Evolutionary conservation across 2,113 vertebrate species (phyloP).

Genomic region (Ginglymostoma cirratum): DNA sequence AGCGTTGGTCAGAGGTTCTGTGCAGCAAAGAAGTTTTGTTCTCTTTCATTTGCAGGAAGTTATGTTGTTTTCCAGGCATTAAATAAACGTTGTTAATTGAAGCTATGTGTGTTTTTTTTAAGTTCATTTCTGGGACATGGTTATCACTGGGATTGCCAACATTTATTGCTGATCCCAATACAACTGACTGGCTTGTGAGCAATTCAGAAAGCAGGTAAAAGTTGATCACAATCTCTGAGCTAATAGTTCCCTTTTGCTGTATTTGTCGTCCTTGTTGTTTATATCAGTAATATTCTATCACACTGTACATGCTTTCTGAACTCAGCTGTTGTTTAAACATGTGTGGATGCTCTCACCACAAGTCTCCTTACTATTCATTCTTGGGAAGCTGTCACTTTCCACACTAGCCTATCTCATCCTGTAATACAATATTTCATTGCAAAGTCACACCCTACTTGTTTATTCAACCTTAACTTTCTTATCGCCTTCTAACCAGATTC

Average conservation of each 20-base stretch:
- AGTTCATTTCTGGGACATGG: not conserved
- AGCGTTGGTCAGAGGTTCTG: too few species aligned
- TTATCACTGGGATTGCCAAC: not conserved
- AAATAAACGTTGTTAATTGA: not conserved
- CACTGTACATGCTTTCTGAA: not conserved
- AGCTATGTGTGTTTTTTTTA: too few species aligned
- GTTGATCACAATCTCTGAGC: not conserved
- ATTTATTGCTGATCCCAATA: not conserved
- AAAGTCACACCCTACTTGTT: not conserved
- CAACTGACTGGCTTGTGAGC: not conserved
- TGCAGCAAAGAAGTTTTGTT: too few species aligned
- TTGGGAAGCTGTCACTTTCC: not conserved
- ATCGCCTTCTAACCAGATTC: conserved; percentile 1
- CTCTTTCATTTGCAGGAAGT: not conserved
- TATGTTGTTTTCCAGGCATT: not conserved
- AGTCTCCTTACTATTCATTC: not conserved
- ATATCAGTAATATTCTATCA: not conserved
- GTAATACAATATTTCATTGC: not conserved
- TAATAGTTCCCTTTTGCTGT: not conserved
- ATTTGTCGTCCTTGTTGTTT: not conserved
- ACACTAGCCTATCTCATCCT: not conserved
- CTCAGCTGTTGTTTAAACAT: not conserved
- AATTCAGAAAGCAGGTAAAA: not conserved
- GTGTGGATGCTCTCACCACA: not conserved
- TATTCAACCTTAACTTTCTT: not conserved